Base-by-base conservation (phyloP, 1,140 invertebrate species). In the Halesus radiatus region DNA sequence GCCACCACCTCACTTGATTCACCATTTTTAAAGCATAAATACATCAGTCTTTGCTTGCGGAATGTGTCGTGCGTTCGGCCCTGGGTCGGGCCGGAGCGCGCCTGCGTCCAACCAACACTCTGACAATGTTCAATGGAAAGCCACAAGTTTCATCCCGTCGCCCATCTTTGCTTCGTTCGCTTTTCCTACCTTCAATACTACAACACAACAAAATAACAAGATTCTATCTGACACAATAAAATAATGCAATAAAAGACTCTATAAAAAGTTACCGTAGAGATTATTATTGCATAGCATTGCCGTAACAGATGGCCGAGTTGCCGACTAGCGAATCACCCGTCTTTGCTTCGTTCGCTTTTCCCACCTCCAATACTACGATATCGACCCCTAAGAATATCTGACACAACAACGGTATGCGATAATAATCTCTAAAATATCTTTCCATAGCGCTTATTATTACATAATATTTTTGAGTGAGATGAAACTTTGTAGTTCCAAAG, bases 1-100 rank as follows among this genome's bases (percentile, higher is more conserved):
- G 91, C 90, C 89, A 91, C 92, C 76, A 92, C 89, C 91, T 91
- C 88, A 91, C 90, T 89, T 90, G 90, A 91, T 92, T 91, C 91
- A 92, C 90, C 91, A 92, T 92, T 91, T 92, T 92, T 92, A 91
- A 88, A 89, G 91, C 90, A 91, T 92, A 92, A 92, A 92, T 91
- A 92, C 91, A 92, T 92, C 91, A 88, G 87, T 87, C 88, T 88
- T 88, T 62, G 68, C 62, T 79, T 70, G 52, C 50, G 77, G 60
- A 80, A 68, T 70, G 32, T 72, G 45, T 54, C 74, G 76, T 66
- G 72, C 78, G 37, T 52, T 53, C 78, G 78, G 70, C 78, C 78
- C 70, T 74, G 45, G 23, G 45, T 74, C 68, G 76, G 73, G 79
- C 73, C 79, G 79, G 76, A 80, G 66, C 72, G 79, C 76, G 78